A percentile compares a stretch with the other conserved stretches of the same genome.
These are phyloP conservation scores for Diplazon laetatorius DNA, from an alignment of 2,888 invertebrate genomes.

Conservation along the genomic window DNA sequence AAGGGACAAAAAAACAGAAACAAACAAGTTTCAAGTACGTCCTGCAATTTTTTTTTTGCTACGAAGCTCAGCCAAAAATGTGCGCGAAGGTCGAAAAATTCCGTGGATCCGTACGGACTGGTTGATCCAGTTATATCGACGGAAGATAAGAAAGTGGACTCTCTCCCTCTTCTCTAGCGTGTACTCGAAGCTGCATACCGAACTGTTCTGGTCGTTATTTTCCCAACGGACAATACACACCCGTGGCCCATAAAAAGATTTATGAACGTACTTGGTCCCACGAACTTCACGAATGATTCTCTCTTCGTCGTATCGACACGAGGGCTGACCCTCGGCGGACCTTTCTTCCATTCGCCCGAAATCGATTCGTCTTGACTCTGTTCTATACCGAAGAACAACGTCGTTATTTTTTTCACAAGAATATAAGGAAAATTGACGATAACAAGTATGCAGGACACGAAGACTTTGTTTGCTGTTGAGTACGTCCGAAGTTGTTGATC, in stretches of 20 bases:
- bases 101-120: neutral
- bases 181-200: neutral
- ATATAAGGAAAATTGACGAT: slow-evolving; percentile 16
- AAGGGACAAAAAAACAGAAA: no score
- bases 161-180: neutral
- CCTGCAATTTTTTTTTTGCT: neutral
- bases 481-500: no score
- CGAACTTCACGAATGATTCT: slow-evolving; percentile 1
- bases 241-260: slow-evolving; percentile 18
- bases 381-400: slow-evolving; percentile 21
- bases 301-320: neutral
- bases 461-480: no score
- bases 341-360: neutral
- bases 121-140: neutral
- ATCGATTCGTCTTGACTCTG: neutral
- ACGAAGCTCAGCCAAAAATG: neutral
- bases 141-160: neutral
- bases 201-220: slow-evolving; percentile 23
- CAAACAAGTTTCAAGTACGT: neutral
- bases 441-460: neutral
- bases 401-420: slow-evolving; percentile 32
- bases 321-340: neutral
- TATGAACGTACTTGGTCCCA: slow-evolving; percentile 12
- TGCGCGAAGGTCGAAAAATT: neutral
- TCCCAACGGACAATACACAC: neutral